Evolutionary conservation across 1,140 invertebrate genomes (phyloP).

Genomic region (Bombus sylvicola): DNA sequence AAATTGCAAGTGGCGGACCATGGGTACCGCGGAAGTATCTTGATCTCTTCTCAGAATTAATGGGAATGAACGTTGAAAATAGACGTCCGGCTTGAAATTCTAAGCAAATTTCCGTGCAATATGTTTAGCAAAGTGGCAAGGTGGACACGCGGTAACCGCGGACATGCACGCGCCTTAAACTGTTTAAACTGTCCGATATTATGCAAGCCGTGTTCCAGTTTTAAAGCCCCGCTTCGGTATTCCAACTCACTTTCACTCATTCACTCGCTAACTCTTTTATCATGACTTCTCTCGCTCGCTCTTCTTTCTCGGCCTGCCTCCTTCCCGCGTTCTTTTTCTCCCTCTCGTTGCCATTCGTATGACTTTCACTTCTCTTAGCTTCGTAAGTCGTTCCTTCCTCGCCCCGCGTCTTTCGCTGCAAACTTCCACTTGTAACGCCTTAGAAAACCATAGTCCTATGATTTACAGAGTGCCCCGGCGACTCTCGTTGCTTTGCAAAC

Average conservation of each 20-base stretch:
- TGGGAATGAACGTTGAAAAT: neutral
- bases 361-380: conserved; percentile 72
- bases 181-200: conserved; percentile 73
- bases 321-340: conserved; percentile 11
- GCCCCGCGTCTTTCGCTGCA: conserved; percentile 18
- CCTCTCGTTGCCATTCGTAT: conserved; percentile 53
- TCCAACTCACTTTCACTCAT: conserved; percentile 79
- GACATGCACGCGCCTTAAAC: conserved; percentile 65
- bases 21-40: neutral
- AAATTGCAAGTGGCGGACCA: no score
- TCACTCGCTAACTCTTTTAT: conserved; percentile 73
- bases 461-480: conserved; percentile 31
- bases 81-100: neutral
- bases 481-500: conserved; percentile 13
- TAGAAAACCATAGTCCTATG: conserved; percentile 41
- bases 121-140: conserved; percentile 23
- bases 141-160: conserved; percentile 39
- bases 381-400: conserved; percentile 56
- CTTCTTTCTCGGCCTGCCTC: conserved; percentile 27
- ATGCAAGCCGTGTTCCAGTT: conserved; percentile 78
- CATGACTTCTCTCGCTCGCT: conserved; percentile 42
- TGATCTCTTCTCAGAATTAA: neutral
- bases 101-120: conserved; percentile 5
- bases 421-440: conserved; percentile 50
- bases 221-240: conserved; percentile 73